Evolutionary conservation across 1,140 invertebrate species (phyloP).

Genomic region (Melitaea cinxia): DNA sequence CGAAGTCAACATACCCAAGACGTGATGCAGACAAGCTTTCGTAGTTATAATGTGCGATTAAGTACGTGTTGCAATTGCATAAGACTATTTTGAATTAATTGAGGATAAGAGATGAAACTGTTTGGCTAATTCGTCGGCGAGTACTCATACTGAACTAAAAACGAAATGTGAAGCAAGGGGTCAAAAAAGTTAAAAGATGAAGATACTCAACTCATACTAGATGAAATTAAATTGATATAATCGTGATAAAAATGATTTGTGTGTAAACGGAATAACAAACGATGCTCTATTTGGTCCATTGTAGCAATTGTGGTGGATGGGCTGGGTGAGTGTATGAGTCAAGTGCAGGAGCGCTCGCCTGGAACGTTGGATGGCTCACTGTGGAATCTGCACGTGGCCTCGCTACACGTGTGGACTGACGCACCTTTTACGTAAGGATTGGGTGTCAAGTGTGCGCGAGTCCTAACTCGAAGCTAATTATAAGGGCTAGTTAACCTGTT

Average conservation of each 20-base stretch:
- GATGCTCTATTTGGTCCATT: conserved; percentile 65
- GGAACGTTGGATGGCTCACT: conserved; percentile 69
- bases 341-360: conserved; percentile 74
- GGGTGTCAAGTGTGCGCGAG: conserved; percentile 41
- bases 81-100: conserved; percentile 5
- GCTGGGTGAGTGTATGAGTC: conserved; percentile 63
- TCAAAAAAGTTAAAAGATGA: too few species aligned
- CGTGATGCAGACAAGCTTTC: conserved; percentile 8
- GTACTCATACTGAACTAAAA: not conserved
- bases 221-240: conserved; percentile 3
- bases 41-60: conserved; percentile 15
- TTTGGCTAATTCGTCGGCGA: not conserved
- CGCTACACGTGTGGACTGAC: conserved; percentile 61
- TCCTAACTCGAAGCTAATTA: conserved; percentile 38
- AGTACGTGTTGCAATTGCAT: conserved; percentile 13
- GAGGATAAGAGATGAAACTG: not conserved
- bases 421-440: conserved; percentile 40
- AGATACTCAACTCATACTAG: not conserved
- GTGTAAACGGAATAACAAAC: conserved; percentile 35
- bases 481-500: conserved; percentile 34
- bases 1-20: conserved; percentile 10
- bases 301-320: conserved; percentile 56
- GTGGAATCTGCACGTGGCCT: conserved; percentile 65
- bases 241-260: conserved; percentile 19
- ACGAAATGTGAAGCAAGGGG: too few species aligned